Conservation (phyloP, 2,888 invertebrate species). For the Anthrax anthrax region DNA sequence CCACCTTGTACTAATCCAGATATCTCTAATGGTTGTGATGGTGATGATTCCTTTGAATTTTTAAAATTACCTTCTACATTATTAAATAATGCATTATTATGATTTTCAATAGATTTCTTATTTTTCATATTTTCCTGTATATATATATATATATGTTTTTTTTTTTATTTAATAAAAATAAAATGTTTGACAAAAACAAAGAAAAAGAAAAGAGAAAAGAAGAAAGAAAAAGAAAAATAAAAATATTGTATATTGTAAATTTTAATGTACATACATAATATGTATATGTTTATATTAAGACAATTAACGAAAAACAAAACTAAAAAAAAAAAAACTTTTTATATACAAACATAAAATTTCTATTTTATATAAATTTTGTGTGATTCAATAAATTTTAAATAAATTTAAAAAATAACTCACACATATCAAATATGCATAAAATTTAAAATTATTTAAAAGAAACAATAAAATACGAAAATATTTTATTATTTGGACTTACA, state of each 20-base stretch:
- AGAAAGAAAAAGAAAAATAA: background rate
- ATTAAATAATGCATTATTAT: background rate
- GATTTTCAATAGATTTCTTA: background rate
- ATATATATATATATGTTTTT: background rate
- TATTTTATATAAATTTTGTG: no score
- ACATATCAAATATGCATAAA: no score
- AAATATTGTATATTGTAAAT: background rate
- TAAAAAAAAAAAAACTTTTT: no score
- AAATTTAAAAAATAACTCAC: no score
- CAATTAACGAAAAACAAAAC: no score
- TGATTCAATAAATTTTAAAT: no score
- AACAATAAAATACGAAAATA: no score
- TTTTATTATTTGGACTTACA: no score
- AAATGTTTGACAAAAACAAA: background rate
- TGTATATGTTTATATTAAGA: no score
- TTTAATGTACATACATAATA: no score
- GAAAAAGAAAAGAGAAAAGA: background rate
- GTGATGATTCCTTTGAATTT: background rate
- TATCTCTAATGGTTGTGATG: slow-evolving; percentile 29
- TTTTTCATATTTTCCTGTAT: background rate
- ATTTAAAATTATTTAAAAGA: no score
- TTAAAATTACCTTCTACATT: background rate
- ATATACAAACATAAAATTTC: no score
- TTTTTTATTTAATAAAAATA: background rate
- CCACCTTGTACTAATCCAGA: slow-evolving; percentile 31